phyloP scores from a whole-genome alignment of 2,113 vertebrate species.

The Paracanthobrama guichenoti region DNA sequence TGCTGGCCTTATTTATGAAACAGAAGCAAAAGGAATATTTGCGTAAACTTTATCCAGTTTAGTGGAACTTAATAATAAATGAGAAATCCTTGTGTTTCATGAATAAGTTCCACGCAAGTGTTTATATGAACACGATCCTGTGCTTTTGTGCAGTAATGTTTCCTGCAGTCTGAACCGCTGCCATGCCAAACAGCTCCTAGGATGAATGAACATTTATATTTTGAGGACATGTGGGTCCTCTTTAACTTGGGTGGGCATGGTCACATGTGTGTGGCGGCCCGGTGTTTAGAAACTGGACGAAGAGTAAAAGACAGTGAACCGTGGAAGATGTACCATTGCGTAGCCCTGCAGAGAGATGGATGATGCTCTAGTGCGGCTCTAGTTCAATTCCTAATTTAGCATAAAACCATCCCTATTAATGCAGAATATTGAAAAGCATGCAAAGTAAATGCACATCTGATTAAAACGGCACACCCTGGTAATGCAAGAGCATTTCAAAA shows the following conservation, averaged over 20 bases:
- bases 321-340: neutral
- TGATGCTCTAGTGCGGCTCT: neutral
- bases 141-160: neutral
- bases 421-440: neutral
- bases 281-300: neutral
- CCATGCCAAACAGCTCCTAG: slow-evolving; percentile 18
- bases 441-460: neutral
- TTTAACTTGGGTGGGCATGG: slow-evolving; percentile 27
- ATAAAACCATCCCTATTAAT: neutral
- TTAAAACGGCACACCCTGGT: neutral
- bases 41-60: neutral
- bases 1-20: neutral
- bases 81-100: neutral
- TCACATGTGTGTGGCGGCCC: neutral
- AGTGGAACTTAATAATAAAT: neutral
- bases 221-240: slow-evolving; percentile 11
- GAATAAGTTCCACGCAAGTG: neutral
- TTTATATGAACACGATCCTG: neutral
- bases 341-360: slow-evolving; percentile 3
- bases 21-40: neutral
- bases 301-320: slow-evolving; percentile 10
- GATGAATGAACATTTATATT: slow-evolving; percentile 4
- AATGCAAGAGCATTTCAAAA: neutral
- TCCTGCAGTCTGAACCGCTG: neutral
- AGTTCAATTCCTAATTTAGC: neutral